Percentiles rank a stretch among this genome's conserved stretches.
Conservation (phyloP, 2,113 vertebrate genomes). For the Arothron firmamentum region DNA sequence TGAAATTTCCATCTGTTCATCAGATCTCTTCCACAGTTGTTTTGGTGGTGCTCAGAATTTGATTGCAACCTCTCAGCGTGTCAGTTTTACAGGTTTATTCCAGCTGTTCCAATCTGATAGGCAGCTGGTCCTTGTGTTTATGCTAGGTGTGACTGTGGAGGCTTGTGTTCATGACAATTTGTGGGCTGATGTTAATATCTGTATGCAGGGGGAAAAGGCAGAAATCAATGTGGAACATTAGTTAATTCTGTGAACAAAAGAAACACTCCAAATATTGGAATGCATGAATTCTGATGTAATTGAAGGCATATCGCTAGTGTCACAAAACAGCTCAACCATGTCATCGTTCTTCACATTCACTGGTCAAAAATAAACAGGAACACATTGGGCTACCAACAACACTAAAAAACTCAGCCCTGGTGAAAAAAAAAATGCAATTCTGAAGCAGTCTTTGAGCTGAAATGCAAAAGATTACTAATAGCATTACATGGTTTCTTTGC, state of each 20-base stretch:
- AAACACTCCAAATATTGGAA: constrained; percentile 35
- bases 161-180: background rate
- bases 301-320: constrained; percentile 34
- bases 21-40: constrained; percentile 29
- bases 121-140: constrained; percentile 38
- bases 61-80: constrained; percentile 48
- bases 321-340: constrained; percentile 10
- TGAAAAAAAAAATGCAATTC: constrained; percentile 43
- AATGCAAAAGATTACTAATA: constrained; percentile 52
- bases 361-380: too few relatives aligned
- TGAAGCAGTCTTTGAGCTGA: constrained; percentile 27
- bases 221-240: constrained; percentile 16
- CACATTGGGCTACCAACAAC: constrained; percentile 32
- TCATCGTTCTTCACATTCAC: too few relatives aligned
- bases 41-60: constrained; percentile 46
- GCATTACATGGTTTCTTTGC: constrained; percentile 46
- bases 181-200: background rate
- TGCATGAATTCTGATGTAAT: constrained; percentile 38
- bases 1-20: constrained; percentile 56
- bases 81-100: constrained; percentile 40
- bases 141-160: constrained; percentile 20
- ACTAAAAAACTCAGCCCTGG: constrained; percentile 48
- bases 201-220: constrained; percentile 11
- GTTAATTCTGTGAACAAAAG: constrained; percentile 2
- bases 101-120: constrained; percentile 53